phyloP scores from a whole-genome alignment of 2,797 vertebrate genomes.

The Uromys caudimaculatus region DNA sequence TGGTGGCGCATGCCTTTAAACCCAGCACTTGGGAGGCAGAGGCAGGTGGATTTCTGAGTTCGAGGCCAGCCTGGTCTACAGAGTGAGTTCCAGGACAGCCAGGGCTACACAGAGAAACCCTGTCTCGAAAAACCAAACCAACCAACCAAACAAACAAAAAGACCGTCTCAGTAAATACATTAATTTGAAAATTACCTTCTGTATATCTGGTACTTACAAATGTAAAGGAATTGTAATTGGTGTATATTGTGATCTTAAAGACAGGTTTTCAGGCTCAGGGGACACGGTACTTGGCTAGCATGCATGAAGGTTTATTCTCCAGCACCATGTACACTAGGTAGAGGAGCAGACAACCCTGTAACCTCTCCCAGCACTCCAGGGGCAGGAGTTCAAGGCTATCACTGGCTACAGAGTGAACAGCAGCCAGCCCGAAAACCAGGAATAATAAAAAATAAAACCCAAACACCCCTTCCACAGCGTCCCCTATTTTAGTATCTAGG shows the following conservation, averaged over 20 bases:
- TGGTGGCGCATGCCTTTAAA: no score
- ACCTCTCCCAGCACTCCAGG: neutral
- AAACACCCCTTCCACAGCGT: neutral
- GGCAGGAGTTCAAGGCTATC: neutral
- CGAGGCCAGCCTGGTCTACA: no score
- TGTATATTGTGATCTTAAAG: neutral
- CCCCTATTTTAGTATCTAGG: constrained; percentile 10
- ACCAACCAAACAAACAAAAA: no score
- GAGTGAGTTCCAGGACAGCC: no score
- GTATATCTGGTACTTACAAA: neutral
- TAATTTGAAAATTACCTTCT: neutral
- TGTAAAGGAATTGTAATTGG: neutral
- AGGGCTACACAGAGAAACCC: no score
- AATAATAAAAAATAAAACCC: neutral
- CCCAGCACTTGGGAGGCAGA: no score
- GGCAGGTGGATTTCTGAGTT: no score
- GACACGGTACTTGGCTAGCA: neutral
- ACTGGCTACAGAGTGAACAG: neutral
- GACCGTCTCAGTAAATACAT: no score
- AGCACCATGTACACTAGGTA: neutral
- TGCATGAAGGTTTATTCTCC: neutral
- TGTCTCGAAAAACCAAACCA: no score
- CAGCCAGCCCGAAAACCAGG: neutral
- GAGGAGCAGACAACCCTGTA: neutral
- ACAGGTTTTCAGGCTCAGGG: neutral